A percentile compares a stretch with the other conserved stretches of the same genome.
Evolutionary conservation across 92 coral and sea anemone genomes (phyloP).

Genomic region (Phenganax stokvisi): DNA sequence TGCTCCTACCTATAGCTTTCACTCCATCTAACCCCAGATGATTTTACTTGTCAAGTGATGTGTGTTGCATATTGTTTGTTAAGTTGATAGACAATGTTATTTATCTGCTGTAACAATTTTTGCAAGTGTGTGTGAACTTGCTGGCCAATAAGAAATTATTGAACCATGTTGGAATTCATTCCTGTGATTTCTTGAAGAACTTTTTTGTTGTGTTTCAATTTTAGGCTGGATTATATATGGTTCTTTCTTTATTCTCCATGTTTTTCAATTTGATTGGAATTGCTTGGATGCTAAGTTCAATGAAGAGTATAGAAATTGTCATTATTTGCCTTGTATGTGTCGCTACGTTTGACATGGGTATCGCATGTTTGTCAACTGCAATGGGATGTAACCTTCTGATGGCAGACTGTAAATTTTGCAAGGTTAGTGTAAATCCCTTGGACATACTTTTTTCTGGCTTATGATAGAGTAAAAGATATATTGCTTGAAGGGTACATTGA

Average conservation of each 20-base stretch:
- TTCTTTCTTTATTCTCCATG: constrained; percentile 19
- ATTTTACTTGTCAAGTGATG: no score
- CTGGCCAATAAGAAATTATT: no score
- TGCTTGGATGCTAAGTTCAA: constrained; percentile 23
- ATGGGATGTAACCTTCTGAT: constrained; percentile 27
- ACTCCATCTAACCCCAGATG: no score
- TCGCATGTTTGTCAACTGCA: constrained; percentile 29
- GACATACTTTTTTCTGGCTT: no score
- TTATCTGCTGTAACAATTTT: no score
- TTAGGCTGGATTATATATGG: constrained; percentile 20
- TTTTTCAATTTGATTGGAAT: constrained; percentile 28
- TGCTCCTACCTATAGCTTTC: no score
- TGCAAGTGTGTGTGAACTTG: no score
- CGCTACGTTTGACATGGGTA: constrained; percentile 33
- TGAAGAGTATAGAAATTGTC: constrained; percentile 15
- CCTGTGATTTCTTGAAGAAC: background rate
- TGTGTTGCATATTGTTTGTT: no score
- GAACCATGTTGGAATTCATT: no score
- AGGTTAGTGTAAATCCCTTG: background rate
- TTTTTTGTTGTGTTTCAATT: background rate
- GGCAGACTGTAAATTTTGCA: constrained; percentile 34
- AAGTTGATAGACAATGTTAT: no score
- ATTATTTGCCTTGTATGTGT: constrained; percentile 26
- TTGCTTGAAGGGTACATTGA: no score
- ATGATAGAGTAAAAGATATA: no score